Conservation (phyloP, 2,797 vertebrate genomes). For the Lepilemur ruficaudatus region DNA sequence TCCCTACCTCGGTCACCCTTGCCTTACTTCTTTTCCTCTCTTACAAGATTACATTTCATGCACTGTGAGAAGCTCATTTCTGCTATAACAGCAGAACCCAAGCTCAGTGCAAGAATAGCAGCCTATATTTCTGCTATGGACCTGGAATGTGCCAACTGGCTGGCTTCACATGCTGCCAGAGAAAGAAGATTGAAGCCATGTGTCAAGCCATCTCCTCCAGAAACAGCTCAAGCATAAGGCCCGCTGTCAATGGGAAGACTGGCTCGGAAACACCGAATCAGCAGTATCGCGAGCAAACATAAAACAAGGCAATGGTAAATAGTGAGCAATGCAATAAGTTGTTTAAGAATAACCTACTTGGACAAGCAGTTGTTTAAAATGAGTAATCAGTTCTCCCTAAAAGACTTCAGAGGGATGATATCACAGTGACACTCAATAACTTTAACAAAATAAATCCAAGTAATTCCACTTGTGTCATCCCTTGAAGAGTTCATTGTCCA, state of each 20-base stretch:
- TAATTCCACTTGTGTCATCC: not conserved
- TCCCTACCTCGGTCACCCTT: not conserved
- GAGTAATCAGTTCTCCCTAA: not conserved
- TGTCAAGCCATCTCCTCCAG: constrained; percentile 52
- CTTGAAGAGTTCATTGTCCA: not conserved
- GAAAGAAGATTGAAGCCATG: constrained; percentile 59
- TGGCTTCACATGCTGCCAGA: constrained; percentile 17
- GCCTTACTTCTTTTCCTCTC: not conserved
- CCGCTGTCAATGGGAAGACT: not conserved
- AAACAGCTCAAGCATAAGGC: constrained; percentile 7
- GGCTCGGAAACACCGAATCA: constrained; percentile 9
- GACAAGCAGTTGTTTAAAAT: not conserved
- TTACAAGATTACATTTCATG: not conserved
- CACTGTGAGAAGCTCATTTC: not conserved
- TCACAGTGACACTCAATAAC: constrained; percentile 12
- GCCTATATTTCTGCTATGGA: constrained; percentile 20
- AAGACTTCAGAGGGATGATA: not conserved
- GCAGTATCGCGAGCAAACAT: not conserved
- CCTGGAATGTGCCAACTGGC: constrained; percentile 14
- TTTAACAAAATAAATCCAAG: constrained; percentile 17
- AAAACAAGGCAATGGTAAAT: not conserved
- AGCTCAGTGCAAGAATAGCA: not conserved
- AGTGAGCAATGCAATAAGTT: not conserved
- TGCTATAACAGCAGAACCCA: constrained; percentile 15
- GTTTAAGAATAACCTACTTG: constrained; percentile 32